These are phyloP conservation scores for Chinchilla lanigera DNA, from an alignment of 2,113 vertebrate species.

Conservation along the genomic window DNA sequence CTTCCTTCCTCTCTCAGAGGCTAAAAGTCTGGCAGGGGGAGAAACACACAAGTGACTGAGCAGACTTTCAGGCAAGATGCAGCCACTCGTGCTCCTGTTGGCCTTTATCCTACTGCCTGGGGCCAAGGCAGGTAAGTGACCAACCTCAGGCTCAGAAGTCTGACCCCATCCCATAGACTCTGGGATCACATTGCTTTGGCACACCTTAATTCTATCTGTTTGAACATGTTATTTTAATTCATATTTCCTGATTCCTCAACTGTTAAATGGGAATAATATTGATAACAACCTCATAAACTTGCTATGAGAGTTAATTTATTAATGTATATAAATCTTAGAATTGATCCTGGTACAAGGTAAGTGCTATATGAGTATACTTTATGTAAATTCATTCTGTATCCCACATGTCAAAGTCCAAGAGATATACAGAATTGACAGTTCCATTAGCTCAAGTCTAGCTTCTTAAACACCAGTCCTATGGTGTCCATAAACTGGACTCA, in stretches of 20 bases:
- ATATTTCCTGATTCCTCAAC: background rate
- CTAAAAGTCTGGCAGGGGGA: too few species aligned
- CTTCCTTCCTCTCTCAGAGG: slow-evolving; percentile 30
- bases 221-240: background rate
- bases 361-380: background rate
- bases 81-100: slow-evolving; percentile 35
- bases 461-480: background rate
- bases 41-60: background rate
- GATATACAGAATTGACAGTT: background rate
- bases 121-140: slow-evolving; percentile 71
- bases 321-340: background rate
- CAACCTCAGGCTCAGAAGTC: fast-evolving
- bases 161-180: background rate
- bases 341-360: background rate
- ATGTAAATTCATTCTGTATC: background rate
- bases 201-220: background rate
- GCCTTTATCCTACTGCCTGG: slow-evolving; percentile 25
- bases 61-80: slow-evolving; percentile 43
- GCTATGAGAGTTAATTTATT: background rate
- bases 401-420: background rate
- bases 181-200: background rate
- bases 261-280: background rate
- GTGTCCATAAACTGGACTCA: background rate
- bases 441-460: background rate
- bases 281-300: background rate